phyloP scores from a whole-genome alignment of 2,113 vertebrate genomes.

The Aplodontia rufa region DNA sequence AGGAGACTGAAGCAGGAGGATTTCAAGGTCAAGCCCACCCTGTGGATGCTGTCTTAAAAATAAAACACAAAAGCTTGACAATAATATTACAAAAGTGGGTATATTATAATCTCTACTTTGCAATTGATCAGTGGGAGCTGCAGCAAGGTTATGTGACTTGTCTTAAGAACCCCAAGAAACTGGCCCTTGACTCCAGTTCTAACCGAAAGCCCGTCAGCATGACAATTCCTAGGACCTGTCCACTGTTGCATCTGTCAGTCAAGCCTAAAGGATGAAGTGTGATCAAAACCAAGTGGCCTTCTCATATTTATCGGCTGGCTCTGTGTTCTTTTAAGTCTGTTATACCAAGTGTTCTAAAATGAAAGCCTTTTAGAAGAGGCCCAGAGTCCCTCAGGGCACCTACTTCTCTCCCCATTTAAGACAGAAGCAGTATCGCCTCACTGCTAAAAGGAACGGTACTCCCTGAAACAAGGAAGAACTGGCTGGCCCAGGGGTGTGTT shows the following conservation, averaged over 20 bases:
- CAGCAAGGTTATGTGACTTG: not conserved
- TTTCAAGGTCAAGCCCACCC: too few relatives aligned
- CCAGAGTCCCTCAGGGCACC: not conserved
- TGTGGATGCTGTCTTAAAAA: too few relatives aligned
- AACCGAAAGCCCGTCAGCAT: not conserved
- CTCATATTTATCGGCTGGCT: not conserved
- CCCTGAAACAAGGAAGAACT: not conserved
- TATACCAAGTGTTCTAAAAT: not conserved
- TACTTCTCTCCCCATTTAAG: not conserved
- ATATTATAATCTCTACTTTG: not conserved
- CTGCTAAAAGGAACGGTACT: not conserved
- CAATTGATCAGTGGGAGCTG: not conserved
- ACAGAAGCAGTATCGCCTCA: not conserved
- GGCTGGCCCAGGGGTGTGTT: not conserved
- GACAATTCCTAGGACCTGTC: not conserved
- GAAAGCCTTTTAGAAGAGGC: not conserved
- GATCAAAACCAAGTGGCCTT: not conserved
- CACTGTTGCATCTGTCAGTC: not conserved
- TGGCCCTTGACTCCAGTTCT: not conserved
- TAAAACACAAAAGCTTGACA: too few relatives aligned
- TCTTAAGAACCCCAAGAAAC: not conserved
- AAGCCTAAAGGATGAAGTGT: not conserved
- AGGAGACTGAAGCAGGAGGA: too few relatives aligned
- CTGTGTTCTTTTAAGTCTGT: not conserved
- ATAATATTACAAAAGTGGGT: not conserved